Conservation (phyloP, 2,113 vertebrate species). For the Callithrix jacchus region DNA sequence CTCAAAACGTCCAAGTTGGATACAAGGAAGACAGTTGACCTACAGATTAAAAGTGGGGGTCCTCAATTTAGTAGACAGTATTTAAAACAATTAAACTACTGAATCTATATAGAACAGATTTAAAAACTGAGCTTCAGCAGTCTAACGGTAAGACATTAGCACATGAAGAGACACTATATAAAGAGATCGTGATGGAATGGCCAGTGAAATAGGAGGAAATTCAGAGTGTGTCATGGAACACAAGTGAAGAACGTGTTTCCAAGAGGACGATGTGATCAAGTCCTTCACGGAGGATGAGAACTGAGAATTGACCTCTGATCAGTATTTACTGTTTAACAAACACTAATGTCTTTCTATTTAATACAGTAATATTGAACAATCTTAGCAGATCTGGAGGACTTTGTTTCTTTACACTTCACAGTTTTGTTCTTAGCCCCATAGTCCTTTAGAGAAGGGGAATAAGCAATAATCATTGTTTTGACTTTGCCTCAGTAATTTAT, state of each 20-base stretch:
- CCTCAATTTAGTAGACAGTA: not conserved
- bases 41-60: not conserved
- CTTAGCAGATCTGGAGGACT: not conserved
- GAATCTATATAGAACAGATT: not conserved
- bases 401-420: not conserved
- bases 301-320: not conserved
- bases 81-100: not conserved
- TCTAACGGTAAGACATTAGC: not conserved
- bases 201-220: not conserved
- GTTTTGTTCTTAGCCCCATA: not conserved
- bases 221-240: not conserved
- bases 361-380: not conserved
- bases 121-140: not conserved
- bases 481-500: not conserved
- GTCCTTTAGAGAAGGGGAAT: not conserved
- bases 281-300: not conserved
- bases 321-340: not conserved
- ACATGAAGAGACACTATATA: not conserved
- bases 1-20: not conserved
- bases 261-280: accelerated
- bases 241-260: not conserved
- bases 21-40: not conserved
- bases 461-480: not conserved
- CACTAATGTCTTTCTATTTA: not conserved
- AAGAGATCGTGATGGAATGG: not conserved